Conservation (phyloP, 2,888 invertebrate genomes). For the Apeira syringaria region DNA sequence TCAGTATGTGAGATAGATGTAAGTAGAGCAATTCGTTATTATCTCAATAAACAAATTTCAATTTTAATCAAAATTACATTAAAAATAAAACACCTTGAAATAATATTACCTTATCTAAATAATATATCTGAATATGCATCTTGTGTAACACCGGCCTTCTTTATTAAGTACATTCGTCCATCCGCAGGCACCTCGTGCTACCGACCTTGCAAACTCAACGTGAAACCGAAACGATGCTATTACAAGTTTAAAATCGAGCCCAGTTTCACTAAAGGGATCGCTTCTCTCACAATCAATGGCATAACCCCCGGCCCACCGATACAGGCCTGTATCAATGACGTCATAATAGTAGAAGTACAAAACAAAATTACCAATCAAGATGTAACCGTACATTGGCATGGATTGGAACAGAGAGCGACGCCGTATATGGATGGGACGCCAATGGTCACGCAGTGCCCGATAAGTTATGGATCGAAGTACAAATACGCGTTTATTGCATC, state of each 20-base stretch:
- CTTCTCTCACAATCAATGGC: conserved; percentile 62
- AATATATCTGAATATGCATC: conserved; percentile 10
- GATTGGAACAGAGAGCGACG: conserved; percentile 83
- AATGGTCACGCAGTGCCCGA: conserved; percentile 90
- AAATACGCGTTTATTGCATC: conserved; percentile 88
- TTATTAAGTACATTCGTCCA: conserved; percentile 8
- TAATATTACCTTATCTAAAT: not conserved
- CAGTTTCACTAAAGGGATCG: conserved; percentile 49
- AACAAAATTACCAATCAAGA: conserved; percentile 88
- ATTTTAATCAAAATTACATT: not conserved
- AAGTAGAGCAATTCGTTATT: no score
- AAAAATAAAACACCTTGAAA: conserved; percentile 10
- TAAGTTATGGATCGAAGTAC: conserved; percentile 86
- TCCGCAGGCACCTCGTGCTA: conserved; percentile 69
- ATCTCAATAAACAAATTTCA: no score
- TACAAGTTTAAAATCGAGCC: conserved; percentile 69
- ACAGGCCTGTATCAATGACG: conserved; percentile 88
- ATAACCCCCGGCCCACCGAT: conserved; percentile 79
- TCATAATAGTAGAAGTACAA: conserved; percentile 88
- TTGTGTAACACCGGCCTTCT: conserved; percentile 25
- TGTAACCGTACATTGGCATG: conserved; percentile 91
- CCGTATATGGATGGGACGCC: conserved; percentile 91
- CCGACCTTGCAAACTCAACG: conserved; percentile 78
- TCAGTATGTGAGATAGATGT: no score
- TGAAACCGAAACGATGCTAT: conserved; percentile 69